A percentile compares a stretch with the other conserved stretches of the same genome.
phyloP scores from a whole-genome alignment of 2,888 invertebrate species.

The Ophion obscuratus region DNA sequence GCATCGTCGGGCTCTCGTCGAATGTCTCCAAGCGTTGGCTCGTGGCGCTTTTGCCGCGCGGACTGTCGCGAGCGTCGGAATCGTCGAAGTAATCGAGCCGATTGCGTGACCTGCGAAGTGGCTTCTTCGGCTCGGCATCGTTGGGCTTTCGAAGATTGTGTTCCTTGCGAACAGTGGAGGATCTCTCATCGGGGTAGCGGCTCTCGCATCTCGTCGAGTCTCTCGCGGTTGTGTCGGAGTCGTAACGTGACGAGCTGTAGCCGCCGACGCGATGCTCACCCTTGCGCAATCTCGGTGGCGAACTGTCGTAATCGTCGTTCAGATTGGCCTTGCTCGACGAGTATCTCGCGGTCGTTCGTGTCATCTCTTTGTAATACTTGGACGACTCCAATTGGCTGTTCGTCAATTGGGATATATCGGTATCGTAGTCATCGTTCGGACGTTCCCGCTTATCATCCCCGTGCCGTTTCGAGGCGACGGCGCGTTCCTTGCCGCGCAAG shows the following conservation, averaged over 20 bases:
- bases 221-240: conserved; percentile 81
- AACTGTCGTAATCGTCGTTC: conserved; percentile 81
- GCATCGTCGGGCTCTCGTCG: conserved; percentile 76
- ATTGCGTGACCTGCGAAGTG: conserved; percentile 78
- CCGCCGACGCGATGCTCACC: conserved; percentile 67
- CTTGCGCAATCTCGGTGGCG: conserved; percentile 77
- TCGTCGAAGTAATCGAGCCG: conserved; percentile 80
- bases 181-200: conserved; percentile 74
- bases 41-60: conserved; percentile 64
- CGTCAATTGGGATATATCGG: conserved; percentile 82
- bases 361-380: conserved; percentile 78
- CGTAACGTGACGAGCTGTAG: conserved; percentile 81
- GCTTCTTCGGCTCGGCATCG: conserved; percentile 78
- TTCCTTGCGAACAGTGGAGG: conserved; percentile 74
- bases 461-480: conserved; percentile 74
- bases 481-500: conserved; percentile 72
- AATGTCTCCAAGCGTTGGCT: conserved; percentile 75
- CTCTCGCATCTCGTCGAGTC: conserved; percentile 78
- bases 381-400: conserved; percentile 80
- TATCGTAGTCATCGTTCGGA: conserved; percentile 81
- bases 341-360: conserved; percentile 78
- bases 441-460: conserved; percentile 78
- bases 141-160: conserved; percentile 66
- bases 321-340: conserved; percentile 74
- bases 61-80: conserved; percentile 78